Conservation (phyloP, 1,140 invertebrate species). For the Apis laboriosa region DNA sequence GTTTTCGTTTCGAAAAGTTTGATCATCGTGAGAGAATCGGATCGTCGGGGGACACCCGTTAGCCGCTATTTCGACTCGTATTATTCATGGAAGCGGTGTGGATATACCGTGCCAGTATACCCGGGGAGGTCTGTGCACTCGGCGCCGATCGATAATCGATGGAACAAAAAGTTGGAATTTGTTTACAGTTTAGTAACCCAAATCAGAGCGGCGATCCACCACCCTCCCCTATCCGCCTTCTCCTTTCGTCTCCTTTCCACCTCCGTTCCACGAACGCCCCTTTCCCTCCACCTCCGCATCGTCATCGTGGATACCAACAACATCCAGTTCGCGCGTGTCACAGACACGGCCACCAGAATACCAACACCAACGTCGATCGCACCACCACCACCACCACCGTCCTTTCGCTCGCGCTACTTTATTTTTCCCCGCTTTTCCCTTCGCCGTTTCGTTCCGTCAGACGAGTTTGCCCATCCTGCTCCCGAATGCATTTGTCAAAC, state of each 20-base stretch:
- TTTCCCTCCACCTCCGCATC: slow-evolving; percentile 26
- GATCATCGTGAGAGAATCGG: not conserved
- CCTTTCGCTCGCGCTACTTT: slow-evolving; percentile 56
- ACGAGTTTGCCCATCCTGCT: slow-evolving; percentile 68
- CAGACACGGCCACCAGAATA: slow-evolving; percentile 30
- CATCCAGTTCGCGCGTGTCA: slow-evolving; percentile 37
- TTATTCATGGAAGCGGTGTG: slow-evolving; percentile 61
- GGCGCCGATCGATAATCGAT: slow-evolving; percentile 76
- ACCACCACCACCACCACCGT: slow-evolving; percentile 24
- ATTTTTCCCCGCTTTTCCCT: slow-evolving; percentile 63
- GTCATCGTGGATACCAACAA: slow-evolving; percentile 38
- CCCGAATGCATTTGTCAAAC: slow-evolving; percentile 76
- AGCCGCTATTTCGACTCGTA: slow-evolving; percentile 45
- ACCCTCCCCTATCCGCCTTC: slow-evolving; percentile 33
- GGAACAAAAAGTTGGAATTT: slow-evolving; percentile 76
- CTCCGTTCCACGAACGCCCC: slow-evolving; percentile 43
- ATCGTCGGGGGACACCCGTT: slow-evolving; percentile 42
- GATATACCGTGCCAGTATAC: slow-evolving; percentile 54
- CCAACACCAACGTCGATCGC: slow-evolving; percentile 47
- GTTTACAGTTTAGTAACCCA: slow-evolving; percentile 80
- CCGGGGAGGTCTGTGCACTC: slow-evolving; percentile 70
- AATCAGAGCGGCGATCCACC: slow-evolving; percentile 67
- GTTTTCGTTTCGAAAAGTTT: no score
- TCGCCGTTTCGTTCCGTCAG: slow-evolving; percentile 62
- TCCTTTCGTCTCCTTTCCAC: slow-evolving; percentile 7